Base-by-base conservation (phyloP, 2,113 vertebrate genomes). In the Tachysurus vachellii region DNA sequence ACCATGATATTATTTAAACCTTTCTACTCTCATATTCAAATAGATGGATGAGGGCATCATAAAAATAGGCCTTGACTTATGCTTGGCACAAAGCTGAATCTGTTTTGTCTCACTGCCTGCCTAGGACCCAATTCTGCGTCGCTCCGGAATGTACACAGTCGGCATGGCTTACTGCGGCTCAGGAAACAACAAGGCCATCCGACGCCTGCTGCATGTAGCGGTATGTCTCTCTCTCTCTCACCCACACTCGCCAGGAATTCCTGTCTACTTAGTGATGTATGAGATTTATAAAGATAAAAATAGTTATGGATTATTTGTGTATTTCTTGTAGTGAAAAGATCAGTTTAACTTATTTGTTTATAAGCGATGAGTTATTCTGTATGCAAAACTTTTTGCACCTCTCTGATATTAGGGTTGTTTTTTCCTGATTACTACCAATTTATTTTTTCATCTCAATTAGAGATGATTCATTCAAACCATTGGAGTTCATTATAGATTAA, bases 161-260 rank as follows among this genome's bases (percentile, higher is more conserved):
- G 98, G 97, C 84, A 99, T 99, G 98, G 98, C 98, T 21, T 99
- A 99, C 91, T 99, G 98, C 54, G 98, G 98, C 91, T 99, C 98
- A 4, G 98, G 98, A 89, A 99, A 99, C 95, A 99, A 99, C 95
- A 99, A 99, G 93, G 98, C 98, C 62, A 99, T 99, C 92, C 94
- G 98, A 80, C 97, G 98, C 59, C 95, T 99, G 28, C 95, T 99
- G 7, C 98, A 99, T 44, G 98, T 99, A 85, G 98, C 98, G 92
- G 98, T 99, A 91, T 98, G 98, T 97, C 28, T 44, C 57, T 81
- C 19, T 44, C 17, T 97, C 83, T 71, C 17, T 56, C 21, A 44
- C 81, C 84, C 89, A 61, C 6, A 16, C 53, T 57, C 5, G 9
- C 5, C 56, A 81, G 79, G 36, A 61, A 19, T 42, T 81, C 56